phyloP scores from a whole-genome alignment of 2,888 invertebrate genomes.

The Oscheius myriophilus region DNA sequence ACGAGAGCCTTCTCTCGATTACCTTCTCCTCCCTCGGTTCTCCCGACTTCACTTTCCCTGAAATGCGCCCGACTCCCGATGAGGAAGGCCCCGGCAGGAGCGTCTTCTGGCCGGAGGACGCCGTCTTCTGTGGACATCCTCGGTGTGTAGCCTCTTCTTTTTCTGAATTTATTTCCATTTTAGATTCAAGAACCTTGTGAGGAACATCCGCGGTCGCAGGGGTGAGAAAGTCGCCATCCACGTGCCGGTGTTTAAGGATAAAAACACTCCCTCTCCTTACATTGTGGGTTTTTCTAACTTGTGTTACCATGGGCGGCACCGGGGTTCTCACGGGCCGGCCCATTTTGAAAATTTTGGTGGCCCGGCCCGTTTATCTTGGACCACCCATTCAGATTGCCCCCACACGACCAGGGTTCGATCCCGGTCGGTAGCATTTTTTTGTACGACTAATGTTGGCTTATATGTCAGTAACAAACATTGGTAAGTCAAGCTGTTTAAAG shows the following conservation, averaged over 20 bases:
- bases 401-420: no score
- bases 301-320: no score
- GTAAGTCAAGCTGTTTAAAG: no score
- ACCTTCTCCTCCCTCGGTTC: conserved; percentile 93
- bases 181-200: conserved; percentile 80
- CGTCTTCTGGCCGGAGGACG: conserved; percentile 91
- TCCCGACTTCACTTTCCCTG: conserved; percentile 86
- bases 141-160: conserved; percentile 59
- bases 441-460: no score
- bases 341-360: no score
- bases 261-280: conserved; percentile 82
- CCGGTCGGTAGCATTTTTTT: no score
- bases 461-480: no score
- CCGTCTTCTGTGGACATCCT: conserved; percentile 93
- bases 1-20: conserved; percentile 87
- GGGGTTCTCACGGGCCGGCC: no score
- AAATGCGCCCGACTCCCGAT: conserved; percentile 78
- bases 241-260: conserved; percentile 87
- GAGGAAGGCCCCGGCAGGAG: conserved; percentile 82
- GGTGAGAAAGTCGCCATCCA: conserved; percentile 96
- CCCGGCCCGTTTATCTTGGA: no score
- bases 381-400: no score
- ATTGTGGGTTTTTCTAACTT: conserved; percentile 36
- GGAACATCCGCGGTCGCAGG: conserved; percentile 89
- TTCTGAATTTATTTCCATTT: conserved; percentile 15